Percentiles rank a stretch among this genome's conserved stretches.
phyloP scores from a whole-genome alignment of 2,113 vertebrate species.

The Sula dactylatra region DNA sequence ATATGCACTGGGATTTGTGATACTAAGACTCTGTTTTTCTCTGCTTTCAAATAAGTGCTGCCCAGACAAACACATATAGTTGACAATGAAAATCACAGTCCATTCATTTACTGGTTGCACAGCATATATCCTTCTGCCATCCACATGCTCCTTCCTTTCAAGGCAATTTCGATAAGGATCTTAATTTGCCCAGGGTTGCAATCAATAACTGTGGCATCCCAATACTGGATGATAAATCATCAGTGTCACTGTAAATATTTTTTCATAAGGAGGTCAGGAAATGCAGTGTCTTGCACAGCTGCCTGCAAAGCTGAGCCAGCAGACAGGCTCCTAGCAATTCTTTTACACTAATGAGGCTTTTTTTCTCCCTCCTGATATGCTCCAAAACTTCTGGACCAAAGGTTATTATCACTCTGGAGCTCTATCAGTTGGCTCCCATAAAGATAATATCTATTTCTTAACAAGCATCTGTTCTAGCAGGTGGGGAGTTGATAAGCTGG shows the following conservation, averaged over 20 bases:
- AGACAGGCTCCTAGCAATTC: background rate
- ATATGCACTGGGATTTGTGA: background rate
- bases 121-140: background rate
- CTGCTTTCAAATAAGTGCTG: background rate
- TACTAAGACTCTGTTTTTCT: background rate
- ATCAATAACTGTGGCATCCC: conserved; percentile 24
- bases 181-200: background rate
- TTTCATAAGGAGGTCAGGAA: conserved; percentile 14
- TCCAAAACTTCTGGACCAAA: conserved; percentile 40
- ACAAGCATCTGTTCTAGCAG: conserved; percentile 49
- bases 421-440: background rate
- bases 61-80: background rate
- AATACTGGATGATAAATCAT: background rate
- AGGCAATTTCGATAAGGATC: background rate
- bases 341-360: conserved; percentile 18
- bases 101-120: background rate
- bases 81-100: background rate
- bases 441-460: conserved; percentile 35
- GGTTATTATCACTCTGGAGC: conserved; percentile 11
- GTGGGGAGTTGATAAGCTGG: conserved; percentile 47
- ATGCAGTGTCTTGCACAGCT: background rate
- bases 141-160: background rate
- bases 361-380: background rate
- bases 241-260: conserved; percentile 3
- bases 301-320: background rate